A percentile compares a stretch with the other conserved stretches of the same genome.
These are phyloP conservation scores for Eulemur rubriventer DNA, from an alignment of 2,797 vertebrate species.

Conservation along the genomic window DNA sequence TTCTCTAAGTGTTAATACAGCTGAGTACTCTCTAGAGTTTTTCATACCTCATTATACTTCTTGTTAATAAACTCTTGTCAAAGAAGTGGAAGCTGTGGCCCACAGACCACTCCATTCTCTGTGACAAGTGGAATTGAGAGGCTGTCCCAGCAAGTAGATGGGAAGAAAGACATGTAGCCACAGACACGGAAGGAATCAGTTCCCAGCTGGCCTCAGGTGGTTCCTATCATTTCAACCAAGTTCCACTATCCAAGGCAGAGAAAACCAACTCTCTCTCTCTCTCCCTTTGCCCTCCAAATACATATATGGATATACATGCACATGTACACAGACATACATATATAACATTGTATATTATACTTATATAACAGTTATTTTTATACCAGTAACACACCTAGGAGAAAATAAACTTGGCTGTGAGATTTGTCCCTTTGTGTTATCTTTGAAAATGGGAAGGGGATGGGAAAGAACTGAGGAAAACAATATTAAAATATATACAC, in stretches of 20 bases:
- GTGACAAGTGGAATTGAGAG: background rate
- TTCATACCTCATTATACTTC: constrained; percentile 16
- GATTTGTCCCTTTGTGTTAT: background rate
- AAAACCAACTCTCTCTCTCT: background rate
- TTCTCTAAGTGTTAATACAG: constrained; percentile 38
- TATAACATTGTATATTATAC: background rate
- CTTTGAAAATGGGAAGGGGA: background rate
- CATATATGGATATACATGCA: too few species aligned
- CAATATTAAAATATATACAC: background rate
- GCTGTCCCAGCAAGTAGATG: background rate
- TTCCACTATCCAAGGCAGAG: background rate
- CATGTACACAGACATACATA: background rate
- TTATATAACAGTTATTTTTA: background rate
- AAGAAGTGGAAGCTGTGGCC: background rate
- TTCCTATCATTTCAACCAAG: background rate
- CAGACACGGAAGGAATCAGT: background rate
- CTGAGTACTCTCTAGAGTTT: constrained; percentile 13
- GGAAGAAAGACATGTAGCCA: background rate
- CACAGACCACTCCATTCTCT: background rate
- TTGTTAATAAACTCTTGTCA: constrained; percentile 5
- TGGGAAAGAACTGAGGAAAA: background rate
- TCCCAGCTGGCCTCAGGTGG: background rate
- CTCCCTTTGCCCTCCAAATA: background rate
- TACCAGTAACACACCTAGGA: background rate
- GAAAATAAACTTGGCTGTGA: background rate